Evolutionary conservation across 2,888 invertebrate species (phyloP), one percentile per base, ranked within the genome.

Genomic region (Melinopterus prodromus): DNA sequence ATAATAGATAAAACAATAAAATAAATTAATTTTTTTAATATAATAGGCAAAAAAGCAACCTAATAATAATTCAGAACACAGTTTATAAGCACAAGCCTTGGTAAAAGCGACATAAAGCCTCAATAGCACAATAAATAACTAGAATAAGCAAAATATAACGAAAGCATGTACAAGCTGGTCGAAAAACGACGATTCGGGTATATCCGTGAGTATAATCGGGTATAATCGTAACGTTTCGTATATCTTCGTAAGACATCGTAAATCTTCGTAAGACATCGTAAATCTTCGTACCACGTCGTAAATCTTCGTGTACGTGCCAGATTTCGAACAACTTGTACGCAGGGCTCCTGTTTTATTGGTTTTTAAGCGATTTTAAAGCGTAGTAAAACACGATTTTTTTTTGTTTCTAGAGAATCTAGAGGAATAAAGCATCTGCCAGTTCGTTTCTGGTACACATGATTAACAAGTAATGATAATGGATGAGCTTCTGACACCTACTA

Each of bases 381-480:
- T 74, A 71, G 16, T 71, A 35, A 69, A 26, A 26, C n/a, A 78
- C 71, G 53, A 12, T 53, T 53, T 12, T 53, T 12, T 53, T 53
- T 53, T 12, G 53, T 53, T 53, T 53, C n/a, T n/a, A n/a, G n/a
- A n/a, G n/a, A n/a, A n/a, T 53, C 16, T 6, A 71, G 69, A 16
- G 16, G 79, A 77, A 77, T 12, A 77, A 74, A 76, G 82, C 83
- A 83, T 82, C 87, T 86, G 86, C 86, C 87, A 87, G 86, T 87
- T 86, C 85, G 83, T 72, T 69, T 83, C 84, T 86, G 87, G 86
- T 87, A 87, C 88, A 87, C 86, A 85, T 85, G 87, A 83, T 86
- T 87, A 88, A 88, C 87, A 87, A 86, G 87, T 87, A 88, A 88
- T 87, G 87, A 88, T 86, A 88, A 88, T 86, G 87, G 87, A 85